Evolutionary conservation across 2,113 vertebrate genomes (phyloP), one percentile per base, ranked within the genome.

Genomic region (Cervus canadensis): DNA sequence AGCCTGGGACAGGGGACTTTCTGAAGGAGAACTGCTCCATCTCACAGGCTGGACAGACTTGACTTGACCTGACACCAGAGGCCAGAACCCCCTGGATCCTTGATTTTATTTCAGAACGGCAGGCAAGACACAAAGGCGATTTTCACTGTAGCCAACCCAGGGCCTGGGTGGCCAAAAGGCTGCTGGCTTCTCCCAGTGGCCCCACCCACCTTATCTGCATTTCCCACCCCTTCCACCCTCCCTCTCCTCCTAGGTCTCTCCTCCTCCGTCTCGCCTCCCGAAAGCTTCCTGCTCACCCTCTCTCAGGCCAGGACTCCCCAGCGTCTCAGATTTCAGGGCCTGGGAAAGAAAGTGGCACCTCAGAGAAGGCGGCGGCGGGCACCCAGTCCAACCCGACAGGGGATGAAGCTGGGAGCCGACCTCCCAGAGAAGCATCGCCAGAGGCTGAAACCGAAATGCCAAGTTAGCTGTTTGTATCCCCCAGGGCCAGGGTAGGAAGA

Each of bases 401-500:
- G 91, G 48, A 71, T 7, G 40, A 62, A 96, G 30, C 79, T 82
- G 36, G 57, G 84, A 97, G 91, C 79, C 0, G 5, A 14, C 94
- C 62, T 85, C 64, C 26, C 16, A 4, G 45, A 87, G 74, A 52
- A 87, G 76, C 83, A 95, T 30, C 6, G 30, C 97, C 28, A 86
- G 90, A 87, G 40, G 52, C 95, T 92, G 56, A 0, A 67, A 1
- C 28, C 19, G 3, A 95, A 97, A 94, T 60, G 89, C 97, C 96
- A 86, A 92, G 11, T 8, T 14, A 59, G 81, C 85, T 79, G 74
- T 89, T 96, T 97, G 33, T 50, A 91, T 52, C 96, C 96, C 56
- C 89, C 50, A 79, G 62, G 83, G 84, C 8, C 3, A 96, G 90
- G 90, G 30, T 94, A 86, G 76, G 87, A 97, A 97, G 94, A 89